These are phyloP conservation scores for Chorisops tibialis DNA, from an alignment of 2,888 invertebrate genomes.

Conservation along the genomic window DNA sequence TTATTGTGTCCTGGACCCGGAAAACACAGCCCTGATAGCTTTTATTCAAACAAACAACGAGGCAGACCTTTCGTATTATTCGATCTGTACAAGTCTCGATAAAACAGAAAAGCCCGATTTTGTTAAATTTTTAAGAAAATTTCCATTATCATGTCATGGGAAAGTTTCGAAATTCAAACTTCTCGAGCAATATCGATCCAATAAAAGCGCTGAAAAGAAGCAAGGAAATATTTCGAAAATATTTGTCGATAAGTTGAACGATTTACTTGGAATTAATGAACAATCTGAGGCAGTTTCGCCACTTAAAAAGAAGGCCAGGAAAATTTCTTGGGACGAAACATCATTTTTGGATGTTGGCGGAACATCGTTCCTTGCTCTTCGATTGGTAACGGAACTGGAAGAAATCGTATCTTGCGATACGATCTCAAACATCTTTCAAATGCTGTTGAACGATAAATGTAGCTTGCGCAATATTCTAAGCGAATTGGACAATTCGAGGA, in stretches of 20 bases:
- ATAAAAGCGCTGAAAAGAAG: constrained; percentile 41
- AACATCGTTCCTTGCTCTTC: constrained; percentile 66
- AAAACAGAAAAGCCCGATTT: constrained; percentile 63
- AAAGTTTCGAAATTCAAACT: constrained; percentile 60
- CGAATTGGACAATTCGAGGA: constrained; percentile 12
- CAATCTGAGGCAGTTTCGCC: background rate
- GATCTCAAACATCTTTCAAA: constrained; percentile 56
- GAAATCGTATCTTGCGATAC: constrained; percentile 48
- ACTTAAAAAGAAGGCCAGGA: too few species aligned
- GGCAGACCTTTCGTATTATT: background rate
- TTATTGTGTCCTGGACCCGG: constrained; percentile 56
- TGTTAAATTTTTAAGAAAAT: constrained; percentile 57
- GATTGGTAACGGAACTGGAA: constrained; percentile 60
- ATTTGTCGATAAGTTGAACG: constrained; percentile 43
- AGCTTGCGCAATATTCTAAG: constrained; percentile 43
- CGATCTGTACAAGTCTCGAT: constrained; percentile 48
- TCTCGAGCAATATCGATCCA: constrained; percentile 47
- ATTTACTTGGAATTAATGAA: constrained; percentile 20
- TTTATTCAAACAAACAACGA: constrained; percentile 50
- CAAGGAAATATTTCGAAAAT: constrained; percentile 42
- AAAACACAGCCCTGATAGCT: constrained; percentile 52
- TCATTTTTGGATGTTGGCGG: constrained; percentile 66
- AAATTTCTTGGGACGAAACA: constrained; percentile 29
- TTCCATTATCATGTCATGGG: constrained; percentile 67
- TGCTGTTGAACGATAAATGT: constrained; percentile 55